Evolutionary conservation across 1,140 invertebrate species (phyloP).

Genomic region (Subanguina moxae): DNA sequence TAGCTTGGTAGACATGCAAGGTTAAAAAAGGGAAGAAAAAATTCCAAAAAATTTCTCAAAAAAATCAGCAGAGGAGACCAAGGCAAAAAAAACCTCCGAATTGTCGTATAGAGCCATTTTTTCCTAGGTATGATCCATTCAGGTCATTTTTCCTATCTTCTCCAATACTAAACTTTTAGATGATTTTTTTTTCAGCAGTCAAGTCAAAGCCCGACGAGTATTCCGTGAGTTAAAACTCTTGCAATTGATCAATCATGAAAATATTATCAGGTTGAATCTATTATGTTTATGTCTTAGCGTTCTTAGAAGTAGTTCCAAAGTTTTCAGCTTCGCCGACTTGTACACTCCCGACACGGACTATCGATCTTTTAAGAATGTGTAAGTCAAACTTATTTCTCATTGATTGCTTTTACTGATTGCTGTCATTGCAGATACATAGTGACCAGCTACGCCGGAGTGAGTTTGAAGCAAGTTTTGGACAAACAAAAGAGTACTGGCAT

Average conservation of each 20-base stretch:
- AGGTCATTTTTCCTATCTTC: too few relatives aligned
- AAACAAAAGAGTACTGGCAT: slow-evolving; percentile 33
- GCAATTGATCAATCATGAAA: slow-evolving; percentile 55
- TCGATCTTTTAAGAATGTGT: slow-evolving; percentile 50
- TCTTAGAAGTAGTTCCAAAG: background rate
- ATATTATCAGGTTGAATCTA: slow-evolving; percentile 48
- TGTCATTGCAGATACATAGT: slow-evolving; percentile 51
- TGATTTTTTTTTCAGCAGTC: slow-evolving; percentile 30
- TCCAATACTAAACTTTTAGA: slow-evolving; percentile 1
- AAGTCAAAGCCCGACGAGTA: slow-evolving; percentile 47
- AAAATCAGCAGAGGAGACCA: too few relatives aligned
- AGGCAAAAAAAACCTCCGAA: background rate
- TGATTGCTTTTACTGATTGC: slow-evolving; percentile 18
- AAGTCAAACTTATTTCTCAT: slow-evolving; percentile 11
- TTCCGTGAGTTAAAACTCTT: slow-evolving; percentile 54
- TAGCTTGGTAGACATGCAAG: too few relatives aligned
- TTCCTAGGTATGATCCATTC: too few relatives aligned
- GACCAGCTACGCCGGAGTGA: slow-evolving; percentile 52
- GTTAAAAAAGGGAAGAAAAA: too few relatives aligned
- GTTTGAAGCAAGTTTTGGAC: slow-evolving; percentile 44
- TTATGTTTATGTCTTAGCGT: slow-evolving; percentile 19
- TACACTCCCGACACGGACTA: slow-evolving; percentile 50
- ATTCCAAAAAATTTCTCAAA: too few relatives aligned
- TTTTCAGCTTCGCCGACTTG: slow-evolving; percentile 23
- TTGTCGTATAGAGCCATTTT: too few relatives aligned